Percentiles rank a stretch among this genome's conserved stretches.
Conservation (phyloP, 2,888 invertebrate species). For the Dasysyrphus tricinctus region DNA sequence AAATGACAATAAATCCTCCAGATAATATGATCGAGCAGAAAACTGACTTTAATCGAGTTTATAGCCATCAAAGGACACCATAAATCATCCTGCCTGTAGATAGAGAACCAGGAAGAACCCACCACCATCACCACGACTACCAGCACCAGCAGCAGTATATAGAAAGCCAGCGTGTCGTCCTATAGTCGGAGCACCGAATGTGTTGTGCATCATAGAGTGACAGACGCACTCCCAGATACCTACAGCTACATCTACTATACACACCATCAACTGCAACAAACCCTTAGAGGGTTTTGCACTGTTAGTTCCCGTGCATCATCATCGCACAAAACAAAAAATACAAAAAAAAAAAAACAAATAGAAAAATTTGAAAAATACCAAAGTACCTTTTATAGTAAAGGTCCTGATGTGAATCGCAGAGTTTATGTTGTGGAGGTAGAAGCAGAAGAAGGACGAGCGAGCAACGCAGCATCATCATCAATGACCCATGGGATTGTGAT, state of each 20-base stretch:
- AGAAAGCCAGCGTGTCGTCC: conserved; percentile 29
- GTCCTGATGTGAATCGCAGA: conserved; percentile 46
- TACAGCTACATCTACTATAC: conserved; percentile 19
- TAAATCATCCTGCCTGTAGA: conserved; percentile 66
- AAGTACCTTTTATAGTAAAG: conserved; percentile 41
- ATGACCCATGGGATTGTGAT: conserved; percentile 75
- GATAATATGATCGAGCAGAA: conserved; percentile 76
- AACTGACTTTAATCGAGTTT: conserved; percentile 76
- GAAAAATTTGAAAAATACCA: conserved; percentile 58
- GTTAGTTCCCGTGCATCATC: conserved; percentile 35
- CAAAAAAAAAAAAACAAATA: conserved; percentile 29
- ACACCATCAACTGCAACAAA: conserved; percentile 61
- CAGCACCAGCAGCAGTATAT: neutral
- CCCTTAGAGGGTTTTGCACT: conserved; percentile 58
- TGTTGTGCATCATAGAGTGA: conserved; percentile 61
- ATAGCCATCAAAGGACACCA: conserved; percentile 75
- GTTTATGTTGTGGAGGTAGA: conserved; percentile 44
- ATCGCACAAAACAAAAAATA: conserved; percentile 31
- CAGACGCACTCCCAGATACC: conserved; percentile 68
- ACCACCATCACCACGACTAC: conserved; percentile 29
- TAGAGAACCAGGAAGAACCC: conserved; percentile 61
- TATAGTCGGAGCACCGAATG: conserved; percentile 35
- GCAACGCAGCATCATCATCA: conserved; percentile 67
- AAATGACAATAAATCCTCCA: conserved; percentile 75
- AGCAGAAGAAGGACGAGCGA: neutral